Percentiles rank a stretch among this genome's conserved stretches.
Conservation (phyloP, 2,113 vertebrate genomes). For the Brachyhypopomus gauderio region DNA sequence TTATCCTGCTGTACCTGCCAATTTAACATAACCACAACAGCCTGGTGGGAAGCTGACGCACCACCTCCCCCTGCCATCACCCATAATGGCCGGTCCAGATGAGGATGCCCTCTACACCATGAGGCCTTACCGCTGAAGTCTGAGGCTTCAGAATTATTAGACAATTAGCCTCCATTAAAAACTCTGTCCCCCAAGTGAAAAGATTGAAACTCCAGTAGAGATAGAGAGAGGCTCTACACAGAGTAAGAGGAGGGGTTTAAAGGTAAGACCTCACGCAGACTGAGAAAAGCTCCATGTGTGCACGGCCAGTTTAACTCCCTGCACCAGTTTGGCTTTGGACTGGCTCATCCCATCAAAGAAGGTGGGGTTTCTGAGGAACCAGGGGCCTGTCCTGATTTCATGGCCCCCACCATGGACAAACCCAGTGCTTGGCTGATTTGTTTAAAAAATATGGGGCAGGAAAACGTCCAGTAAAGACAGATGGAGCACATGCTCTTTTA, state of each 20-base stretch:
- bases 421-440: neutral
- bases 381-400: conserved; percentile 15
- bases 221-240: too few species aligned
- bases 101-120: neutral
- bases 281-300: neutral
- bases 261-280: neutral
- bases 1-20: neutral
- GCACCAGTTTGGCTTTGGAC: conserved; percentile 4
- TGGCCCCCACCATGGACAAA: neutral
- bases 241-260: too few species aligned
- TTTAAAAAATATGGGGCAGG: neutral
- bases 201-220: neutral
- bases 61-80: neutral
- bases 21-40: conserved; percentile 1
- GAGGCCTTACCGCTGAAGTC: neutral
- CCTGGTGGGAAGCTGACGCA: conserved; percentile 6
- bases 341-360: neutral
- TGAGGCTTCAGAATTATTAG: neutral
- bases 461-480: neutral
- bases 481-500: too few species aligned
- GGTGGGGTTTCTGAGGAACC: neutral
- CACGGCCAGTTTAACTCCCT: neutral
- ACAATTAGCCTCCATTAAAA: neutral
- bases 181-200: neutral
- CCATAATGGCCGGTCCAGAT: neutral